Conservation (phyloP, 92 coral and sea anemone species). For the Heteractis magnifica region DNA sequence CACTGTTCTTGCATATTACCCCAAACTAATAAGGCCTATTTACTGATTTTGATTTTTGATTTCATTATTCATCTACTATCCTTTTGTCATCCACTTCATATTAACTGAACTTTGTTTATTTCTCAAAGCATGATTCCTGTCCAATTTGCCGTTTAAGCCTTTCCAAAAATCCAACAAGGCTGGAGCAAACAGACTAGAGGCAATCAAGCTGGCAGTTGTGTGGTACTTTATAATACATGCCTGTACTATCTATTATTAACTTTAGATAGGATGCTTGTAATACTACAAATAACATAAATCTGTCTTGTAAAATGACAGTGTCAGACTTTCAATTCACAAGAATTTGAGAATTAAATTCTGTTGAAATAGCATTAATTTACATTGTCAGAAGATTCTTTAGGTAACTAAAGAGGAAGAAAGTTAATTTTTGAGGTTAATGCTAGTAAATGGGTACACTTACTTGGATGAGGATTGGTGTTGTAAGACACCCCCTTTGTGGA, state of each 20-base stretch:
- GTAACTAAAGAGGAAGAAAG: no score
- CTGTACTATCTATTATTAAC: background rate
- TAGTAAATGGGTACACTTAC: no score
- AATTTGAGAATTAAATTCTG: no score
- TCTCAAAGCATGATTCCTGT: slow-evolving; percentile 87
- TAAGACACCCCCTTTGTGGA: no score
- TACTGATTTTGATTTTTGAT: background rate
- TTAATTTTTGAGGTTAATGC: no score
- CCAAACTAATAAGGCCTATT: background rate
- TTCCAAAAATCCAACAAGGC: slow-evolving; percentile 67
- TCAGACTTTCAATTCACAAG: no score
- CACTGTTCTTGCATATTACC: no score
- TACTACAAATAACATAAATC: background rate
- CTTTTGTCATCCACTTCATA: background rate
- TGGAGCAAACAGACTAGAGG: slow-evolving; percentile 24
- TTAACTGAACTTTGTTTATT: slow-evolving; percentile 6
- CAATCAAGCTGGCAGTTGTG: background rate
- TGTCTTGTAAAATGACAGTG: background rate
- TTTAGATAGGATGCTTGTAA: background rate
- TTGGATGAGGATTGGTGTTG: no score
- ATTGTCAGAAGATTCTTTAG: no score
- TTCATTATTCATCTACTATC: slow-evolving; percentile 11
- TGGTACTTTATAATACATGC: background rate
- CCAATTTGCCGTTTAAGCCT: slow-evolving; percentile 92
- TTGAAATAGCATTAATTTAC: no score